Evolutionary conservation across 2,797 vertebrate species (phyloP), one percentile per base, ranked within the genome.

Genomic region (Helostoma temminkii): DNA sequence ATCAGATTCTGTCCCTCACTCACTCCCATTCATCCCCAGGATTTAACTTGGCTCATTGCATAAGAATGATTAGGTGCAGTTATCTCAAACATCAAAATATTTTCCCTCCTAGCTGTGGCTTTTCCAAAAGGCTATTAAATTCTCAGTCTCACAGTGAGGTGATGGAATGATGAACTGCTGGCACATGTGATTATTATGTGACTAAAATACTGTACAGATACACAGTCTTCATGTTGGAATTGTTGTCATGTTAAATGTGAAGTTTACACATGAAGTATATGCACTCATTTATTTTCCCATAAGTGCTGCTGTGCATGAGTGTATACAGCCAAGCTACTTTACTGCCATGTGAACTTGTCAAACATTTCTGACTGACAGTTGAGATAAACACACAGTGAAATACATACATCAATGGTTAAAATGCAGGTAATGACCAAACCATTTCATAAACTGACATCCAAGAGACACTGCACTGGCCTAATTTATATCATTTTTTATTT

Each of bases 11-110:
- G 46, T 80, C 54, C 60, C 63, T 81, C 74, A 63, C 82, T 34
- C 50, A 28, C 62, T 81, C 69, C 49, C 82, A 88, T 89, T 92
- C 85, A 88, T 85, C 85, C 66, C 56, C 59, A 41, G 81, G 84
- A 75, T 82, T 89, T 83, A 82, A 62, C 5, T 0, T 41, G 37
- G 25, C 67, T 73, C 57, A 64, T 91, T 92, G 78, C 79, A 67
- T 88, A 88, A 89, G 67, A 84, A 85, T 83, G 77, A 87, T 86
- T 79, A 80, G 73, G 54, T 50, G 46, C 39, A 19, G 55, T 66
- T 76, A 74, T 86, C 81, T 73, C 71, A 58, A 71, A 76, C 65
- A 84, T 80, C 68, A 19, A 72, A 84, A 83, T 70, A 57, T 78
- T 84, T 80, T 53, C 66, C 54, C 55, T 57, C 47, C 65, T 52